Percentiles rank a stretch among this genome's conserved stretches.
These are phyloP conservation scores for Lates calcarifer DNA, from an alignment of 2,113 vertebrate species.

Conservation along the genomic window DNA sequence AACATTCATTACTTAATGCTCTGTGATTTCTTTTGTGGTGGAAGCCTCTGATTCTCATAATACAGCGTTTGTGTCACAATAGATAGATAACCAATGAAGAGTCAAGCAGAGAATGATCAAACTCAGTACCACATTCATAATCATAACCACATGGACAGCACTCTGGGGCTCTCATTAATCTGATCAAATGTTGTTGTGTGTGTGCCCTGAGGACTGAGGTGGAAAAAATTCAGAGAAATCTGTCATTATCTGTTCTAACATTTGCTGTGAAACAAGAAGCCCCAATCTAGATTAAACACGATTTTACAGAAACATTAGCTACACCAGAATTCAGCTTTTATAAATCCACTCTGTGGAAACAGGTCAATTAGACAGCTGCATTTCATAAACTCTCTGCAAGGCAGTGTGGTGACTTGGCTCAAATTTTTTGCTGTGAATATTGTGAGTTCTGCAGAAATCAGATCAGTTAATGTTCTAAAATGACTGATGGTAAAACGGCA, in stretches of 20 bases:
- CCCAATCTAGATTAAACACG: neutral
- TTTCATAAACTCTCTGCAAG: constrained; percentile 19
- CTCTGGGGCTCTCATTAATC: constrained; percentile 2
- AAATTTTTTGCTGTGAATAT: neutral
- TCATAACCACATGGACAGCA: neutral
- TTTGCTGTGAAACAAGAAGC: constrained; percentile 11
- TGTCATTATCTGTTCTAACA: neutral
- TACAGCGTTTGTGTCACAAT: neutral
- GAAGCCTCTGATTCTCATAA: neutral
- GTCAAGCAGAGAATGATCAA: constrained; percentile 1
- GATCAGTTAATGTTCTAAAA: constrained; percentile 10
- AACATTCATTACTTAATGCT: neutral
- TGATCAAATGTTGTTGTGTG: neutral
- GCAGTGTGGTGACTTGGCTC: constrained; percentile 9
- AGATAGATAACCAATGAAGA: neutral
- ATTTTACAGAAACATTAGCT: constrained; percentile 14
- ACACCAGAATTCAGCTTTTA: neutral
- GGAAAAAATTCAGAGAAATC: neutral
- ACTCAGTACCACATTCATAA: neutral
- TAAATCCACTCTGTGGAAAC: constrained; percentile 11
- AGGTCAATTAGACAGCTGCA: constrained; percentile 30
- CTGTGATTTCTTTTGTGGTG: neutral
- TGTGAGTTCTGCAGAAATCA: constrained; percentile 10
- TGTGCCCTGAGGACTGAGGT: neutral
- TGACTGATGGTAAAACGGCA: constrained; percentile 16